phyloP scores from a whole-genome alignment of 2,797 vertebrate species.

The Syngnathus rostellatus region DNA sequence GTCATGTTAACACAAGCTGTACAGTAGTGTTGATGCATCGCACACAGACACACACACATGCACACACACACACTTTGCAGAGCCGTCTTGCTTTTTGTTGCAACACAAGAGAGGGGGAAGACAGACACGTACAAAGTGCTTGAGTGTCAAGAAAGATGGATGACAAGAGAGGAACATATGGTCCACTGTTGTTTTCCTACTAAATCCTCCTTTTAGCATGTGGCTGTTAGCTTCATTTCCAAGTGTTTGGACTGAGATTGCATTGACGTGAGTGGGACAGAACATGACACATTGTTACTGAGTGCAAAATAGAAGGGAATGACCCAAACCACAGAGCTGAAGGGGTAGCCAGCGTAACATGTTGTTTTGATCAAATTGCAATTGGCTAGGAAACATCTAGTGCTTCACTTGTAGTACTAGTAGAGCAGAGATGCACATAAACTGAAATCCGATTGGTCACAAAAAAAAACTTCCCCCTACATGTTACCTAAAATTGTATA shows the following conservation, averaged over 20 bases:
- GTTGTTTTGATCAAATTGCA: neutral
- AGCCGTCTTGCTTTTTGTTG: neutral
- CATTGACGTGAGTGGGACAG: conserved; percentile 3
- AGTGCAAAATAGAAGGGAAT: neutral
- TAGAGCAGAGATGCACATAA: too few species aligned
- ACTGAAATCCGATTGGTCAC: too few species aligned
- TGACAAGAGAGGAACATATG: conserved; percentile 18
- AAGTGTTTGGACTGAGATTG: conserved; percentile 21
- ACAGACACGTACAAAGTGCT: neutral
- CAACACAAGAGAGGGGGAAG: neutral
- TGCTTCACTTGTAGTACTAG: too few species aligned
- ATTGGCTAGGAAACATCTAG: too few species aligned
- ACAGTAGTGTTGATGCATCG: neutral
- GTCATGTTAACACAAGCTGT: conserved; percentile 24
- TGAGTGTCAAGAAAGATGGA: conserved; percentile 36
- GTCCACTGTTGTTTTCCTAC: conserved; percentile 24
- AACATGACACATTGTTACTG: neutral
- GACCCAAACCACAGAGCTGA: neutral
- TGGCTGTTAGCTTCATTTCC: conserved; percentile 30
- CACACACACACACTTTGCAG: conserved; percentile 6
- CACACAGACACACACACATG: conserved; percentile 6
- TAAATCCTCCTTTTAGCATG: conserved; percentile 17
- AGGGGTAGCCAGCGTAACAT: neutral
- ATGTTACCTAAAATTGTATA: neutral
- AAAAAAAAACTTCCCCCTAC: too few species aligned